Percentiles rank a stretch among this genome's conserved stretches.
Conservation (phyloP, 2,113 vertebrate genomes). For the Notarius quadriscutis region DNA sequence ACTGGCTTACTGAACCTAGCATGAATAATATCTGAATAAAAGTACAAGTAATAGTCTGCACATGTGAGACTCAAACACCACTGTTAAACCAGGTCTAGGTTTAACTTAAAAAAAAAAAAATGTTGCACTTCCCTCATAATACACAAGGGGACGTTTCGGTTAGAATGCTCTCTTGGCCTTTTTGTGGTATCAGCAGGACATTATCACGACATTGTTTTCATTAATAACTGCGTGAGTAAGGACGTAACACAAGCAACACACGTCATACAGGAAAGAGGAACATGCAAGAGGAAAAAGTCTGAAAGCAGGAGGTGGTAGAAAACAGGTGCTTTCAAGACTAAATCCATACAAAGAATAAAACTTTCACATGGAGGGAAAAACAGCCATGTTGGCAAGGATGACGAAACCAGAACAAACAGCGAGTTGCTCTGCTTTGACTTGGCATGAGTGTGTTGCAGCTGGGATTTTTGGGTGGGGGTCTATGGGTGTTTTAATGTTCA, state of each 20-base stretch:
- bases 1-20: too few relatives aligned
- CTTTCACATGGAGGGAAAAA: background rate
- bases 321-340: background rate
- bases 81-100: background rate
- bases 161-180: background rate
- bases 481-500: slow-evolving; percentile 4
- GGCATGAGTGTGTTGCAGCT: slow-evolving; percentile 7
- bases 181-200: background rate
- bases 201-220: background rate
- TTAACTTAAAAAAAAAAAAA: background rate
- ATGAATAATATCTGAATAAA: background rate
- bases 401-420: background rate
- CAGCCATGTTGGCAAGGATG: background rate
- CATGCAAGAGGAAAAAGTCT: slow-evolving; percentile 2
- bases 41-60: background rate
- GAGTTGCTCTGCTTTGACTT: slow-evolving; percentile 8
- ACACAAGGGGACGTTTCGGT: slow-evolving; percentile 23
- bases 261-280: background rate
- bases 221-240: background rate
- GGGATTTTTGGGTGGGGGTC: slow-evolving; percentile 9
- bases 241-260: background rate
- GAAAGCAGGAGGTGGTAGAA: background rate
- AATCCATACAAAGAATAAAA: background rate
- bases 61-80: background rate
- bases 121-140: background rate